Conservation (phyloP, 2,797 vertebrate species). For the Crax fasciolata region DNA sequence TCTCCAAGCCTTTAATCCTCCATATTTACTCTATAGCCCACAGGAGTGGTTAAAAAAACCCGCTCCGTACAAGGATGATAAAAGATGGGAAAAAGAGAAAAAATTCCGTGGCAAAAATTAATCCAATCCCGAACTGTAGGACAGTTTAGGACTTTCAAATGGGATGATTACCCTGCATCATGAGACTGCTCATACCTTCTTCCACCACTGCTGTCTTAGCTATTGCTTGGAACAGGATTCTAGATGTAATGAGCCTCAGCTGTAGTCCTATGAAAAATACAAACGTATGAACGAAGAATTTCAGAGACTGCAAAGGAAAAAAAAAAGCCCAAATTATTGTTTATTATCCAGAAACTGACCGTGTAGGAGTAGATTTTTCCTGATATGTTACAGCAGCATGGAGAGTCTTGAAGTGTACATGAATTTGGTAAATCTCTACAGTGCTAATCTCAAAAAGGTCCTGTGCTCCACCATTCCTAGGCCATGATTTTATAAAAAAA, state of each 20-base stretch:
- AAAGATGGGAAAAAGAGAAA: neutral
- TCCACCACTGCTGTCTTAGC: neutral
- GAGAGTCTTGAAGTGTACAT: neutral
- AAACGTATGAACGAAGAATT: neutral
- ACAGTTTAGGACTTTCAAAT: neutral
- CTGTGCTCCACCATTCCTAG: neutral
- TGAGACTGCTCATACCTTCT: neutral
- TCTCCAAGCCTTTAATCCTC: conserved; percentile 61
- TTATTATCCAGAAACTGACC: neutral
- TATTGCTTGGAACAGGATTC: neutral
- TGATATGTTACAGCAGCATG: neutral
- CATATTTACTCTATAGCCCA: conserved; percentile 50
- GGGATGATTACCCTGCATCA: neutral
- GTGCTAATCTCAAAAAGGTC: neutral
- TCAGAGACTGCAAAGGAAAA: neutral
- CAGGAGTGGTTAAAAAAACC: neutral
- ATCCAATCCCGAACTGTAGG: neutral
- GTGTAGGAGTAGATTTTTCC: neutral
- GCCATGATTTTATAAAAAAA: neutral
- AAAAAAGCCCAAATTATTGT: neutral
- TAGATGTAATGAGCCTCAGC: neutral
- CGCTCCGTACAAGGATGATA: neutral
- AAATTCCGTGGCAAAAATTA: neutral
- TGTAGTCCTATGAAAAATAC: neutral
- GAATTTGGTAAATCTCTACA: neutral